Base-by-base conservation (phyloP, 1,140 invertebrate species). In the Mesaphorura yosii region DNA sequence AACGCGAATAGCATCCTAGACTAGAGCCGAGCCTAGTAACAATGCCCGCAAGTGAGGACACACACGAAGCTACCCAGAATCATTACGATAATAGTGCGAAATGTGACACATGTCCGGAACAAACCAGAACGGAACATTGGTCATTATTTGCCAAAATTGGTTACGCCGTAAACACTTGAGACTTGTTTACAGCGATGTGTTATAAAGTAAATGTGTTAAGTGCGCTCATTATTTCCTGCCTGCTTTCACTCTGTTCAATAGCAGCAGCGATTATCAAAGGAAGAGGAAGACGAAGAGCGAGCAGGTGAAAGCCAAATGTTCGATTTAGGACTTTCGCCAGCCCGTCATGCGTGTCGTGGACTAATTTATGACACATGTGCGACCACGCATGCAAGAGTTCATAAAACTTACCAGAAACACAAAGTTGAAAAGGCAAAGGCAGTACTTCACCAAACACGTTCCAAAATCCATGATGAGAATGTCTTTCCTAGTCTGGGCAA, bases 381-480 rank as follows among this genome's bases (percentile, higher is more conserved):
- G n/a, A 10, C 10, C 17, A 12, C 6, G 7, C 7, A 6, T 41
- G 22, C 7, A 17, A 39, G 27, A 38, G 19, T 27, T 27, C 10
- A 23, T 3, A 25, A 14, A 38, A 82, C 81, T 82, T 73, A 83
- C 81, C 65, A 82, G 82, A 67, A 83, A 80, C 50, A 80, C 65
- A 64, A 84, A 83, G 70, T 84, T 84, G 69, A 84, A 82, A 61
- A 83, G 70, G 67, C 82, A 83, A 55, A 84, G 72, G 54, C 83
- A 73, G 68, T 81, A 83, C 70, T 83, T 83, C 64, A 79, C 78
- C 68, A 79, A 29, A 17, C 29, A 57, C 2, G 60, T 57, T 39
- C 51, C 60, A 25, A 54, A 31, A 48, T 63, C 60, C 60, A 63
- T 62, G 26, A 49, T 62, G 51, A 53, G n/a, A n/a, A n/a, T n/a